These are phyloP conservation scores for Heteropelma amictum DNA, from an alignment of 2,888 invertebrate genomes.

Conservation along the genomic window DNA sequence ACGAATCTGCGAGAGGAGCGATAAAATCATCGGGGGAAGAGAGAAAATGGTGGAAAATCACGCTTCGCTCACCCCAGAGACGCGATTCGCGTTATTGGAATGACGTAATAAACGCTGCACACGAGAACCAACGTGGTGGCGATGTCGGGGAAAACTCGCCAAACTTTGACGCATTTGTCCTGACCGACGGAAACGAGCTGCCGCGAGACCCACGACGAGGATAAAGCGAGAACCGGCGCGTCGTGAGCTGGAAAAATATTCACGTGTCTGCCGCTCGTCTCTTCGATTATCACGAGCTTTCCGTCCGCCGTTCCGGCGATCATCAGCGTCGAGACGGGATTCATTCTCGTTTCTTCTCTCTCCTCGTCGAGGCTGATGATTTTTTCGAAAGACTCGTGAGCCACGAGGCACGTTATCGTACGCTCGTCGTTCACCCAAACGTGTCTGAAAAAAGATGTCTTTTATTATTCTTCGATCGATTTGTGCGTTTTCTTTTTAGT, in stretches of 20 bases:
- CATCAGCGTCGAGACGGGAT: conserved; percentile 56
- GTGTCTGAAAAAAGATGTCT: conserved; percentile 56
- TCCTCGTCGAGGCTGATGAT: conserved; percentile 15
- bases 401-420: conserved; percentile 60
- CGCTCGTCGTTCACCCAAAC: conserved; percentile 60
- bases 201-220: conserved; percentile 44
- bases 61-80: conserved; percentile 60
- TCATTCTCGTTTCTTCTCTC: conserved; percentile 23
- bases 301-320: conserved; percentile 63
- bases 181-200: conserved; percentile 59
- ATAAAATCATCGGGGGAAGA: not conserved
- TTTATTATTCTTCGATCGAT: not conserved
- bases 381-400: conserved; percentile 57
- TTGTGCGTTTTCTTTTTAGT: not conserved
- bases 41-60: too few species aligned
- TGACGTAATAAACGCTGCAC: conserved; percentile 58
- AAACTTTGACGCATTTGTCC: conserved; percentile 66
- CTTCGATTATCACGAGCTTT: conserved; percentile 57
- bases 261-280: conserved; percentile 58
- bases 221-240: conserved; percentile 58
- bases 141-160: conserved; percentile 63
- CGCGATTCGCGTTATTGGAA: conserved; percentile 58
- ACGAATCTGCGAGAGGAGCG: conserved; percentile 47
- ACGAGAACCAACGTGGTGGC: conserved; percentile 55
- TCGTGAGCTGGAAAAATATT: conserved; percentile 57